Evolutionary conservation across 2,888 invertebrate species (phyloP).

Genomic region (Metacarcinus magister): DNA sequence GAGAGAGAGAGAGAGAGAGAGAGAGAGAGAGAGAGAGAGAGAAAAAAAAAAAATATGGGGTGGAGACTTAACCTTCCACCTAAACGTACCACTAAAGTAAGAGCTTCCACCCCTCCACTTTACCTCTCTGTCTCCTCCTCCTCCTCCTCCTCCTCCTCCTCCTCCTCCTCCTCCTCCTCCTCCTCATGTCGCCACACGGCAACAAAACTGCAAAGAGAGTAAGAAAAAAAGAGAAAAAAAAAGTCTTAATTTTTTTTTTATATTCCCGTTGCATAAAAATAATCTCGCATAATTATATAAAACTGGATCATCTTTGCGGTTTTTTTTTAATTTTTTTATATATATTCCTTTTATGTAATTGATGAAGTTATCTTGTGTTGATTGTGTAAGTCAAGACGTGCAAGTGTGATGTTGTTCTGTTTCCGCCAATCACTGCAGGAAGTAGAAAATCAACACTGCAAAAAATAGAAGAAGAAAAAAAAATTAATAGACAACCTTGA

Average conservation of each 20-base stretch:
- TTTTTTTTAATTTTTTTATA: no score
- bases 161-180: not conserved
- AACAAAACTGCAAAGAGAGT: not conserved
- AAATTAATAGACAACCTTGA: not conserved
- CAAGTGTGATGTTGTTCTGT: not conserved
- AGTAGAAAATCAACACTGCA: not conserved
- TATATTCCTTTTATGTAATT: no score
- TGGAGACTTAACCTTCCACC: constrained; percentile 15
- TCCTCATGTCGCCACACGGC: not conserved
- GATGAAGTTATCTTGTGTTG: not conserved
- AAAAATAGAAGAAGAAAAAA: not conserved
- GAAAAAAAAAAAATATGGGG: not conserved
- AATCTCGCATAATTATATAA: not conserved
- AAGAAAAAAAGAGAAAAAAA: not conserved
- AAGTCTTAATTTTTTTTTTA: not conserved
- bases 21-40: not conserved
- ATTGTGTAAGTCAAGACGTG: not conserved
- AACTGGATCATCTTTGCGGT: not conserved
- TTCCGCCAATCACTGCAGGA: not conserved
- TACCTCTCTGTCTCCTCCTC: not conserved
- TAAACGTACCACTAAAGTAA: not conserved
- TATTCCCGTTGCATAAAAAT: not conserved
- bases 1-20: not conserved
- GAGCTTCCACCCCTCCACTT: not conserved
- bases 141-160: not conserved